phyloP scores from a whole-genome alignment of 2,113 vertebrate species.

The Sminthopsis crassicaudata region DNA sequence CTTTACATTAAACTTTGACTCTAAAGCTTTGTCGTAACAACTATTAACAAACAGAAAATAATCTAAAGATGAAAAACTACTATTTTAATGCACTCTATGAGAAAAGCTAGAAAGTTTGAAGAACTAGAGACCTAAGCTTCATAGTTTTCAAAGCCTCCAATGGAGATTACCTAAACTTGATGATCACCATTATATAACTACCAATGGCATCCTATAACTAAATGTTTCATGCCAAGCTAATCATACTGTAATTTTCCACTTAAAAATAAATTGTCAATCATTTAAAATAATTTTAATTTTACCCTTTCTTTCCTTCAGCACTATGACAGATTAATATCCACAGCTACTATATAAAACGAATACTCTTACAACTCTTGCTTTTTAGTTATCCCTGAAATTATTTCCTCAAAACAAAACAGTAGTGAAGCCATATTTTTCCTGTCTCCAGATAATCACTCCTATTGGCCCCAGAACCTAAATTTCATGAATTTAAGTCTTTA shows the following conservation, averaged over 20 bases:
- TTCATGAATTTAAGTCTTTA: background rate
- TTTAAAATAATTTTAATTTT: conserved; percentile 11
- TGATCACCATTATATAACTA: background rate
- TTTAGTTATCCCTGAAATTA: background rate
- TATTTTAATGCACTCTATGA: background rate
- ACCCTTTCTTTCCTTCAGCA: background rate
- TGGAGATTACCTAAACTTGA: background rate
- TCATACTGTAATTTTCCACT: background rate
- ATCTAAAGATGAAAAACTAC: background rate
- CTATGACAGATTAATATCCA: background rate
- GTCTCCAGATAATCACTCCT: background rate
- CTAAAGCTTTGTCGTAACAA: conserved; percentile 5
- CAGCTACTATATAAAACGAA: background rate
- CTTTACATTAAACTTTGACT: background rate
- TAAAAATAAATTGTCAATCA: conserved; percentile 9
- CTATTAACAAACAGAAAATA: conserved; percentile 21
- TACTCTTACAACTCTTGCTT: background rate
- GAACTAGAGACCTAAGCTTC: background rate
- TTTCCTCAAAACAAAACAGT: background rate
- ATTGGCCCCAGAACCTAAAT: background rate
- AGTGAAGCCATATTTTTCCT: background rate
- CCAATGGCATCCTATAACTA: background rate
- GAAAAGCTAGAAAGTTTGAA: conserved; percentile 7
- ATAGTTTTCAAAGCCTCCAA: background rate
- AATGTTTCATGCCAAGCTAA: background rate